A percentile compares a stretch with the other conserved stretches of the same genome.
phyloP scores from a whole-genome alignment of 1,140 invertebrate genomes.

The Plectrocnemia conspersa region DNA sequence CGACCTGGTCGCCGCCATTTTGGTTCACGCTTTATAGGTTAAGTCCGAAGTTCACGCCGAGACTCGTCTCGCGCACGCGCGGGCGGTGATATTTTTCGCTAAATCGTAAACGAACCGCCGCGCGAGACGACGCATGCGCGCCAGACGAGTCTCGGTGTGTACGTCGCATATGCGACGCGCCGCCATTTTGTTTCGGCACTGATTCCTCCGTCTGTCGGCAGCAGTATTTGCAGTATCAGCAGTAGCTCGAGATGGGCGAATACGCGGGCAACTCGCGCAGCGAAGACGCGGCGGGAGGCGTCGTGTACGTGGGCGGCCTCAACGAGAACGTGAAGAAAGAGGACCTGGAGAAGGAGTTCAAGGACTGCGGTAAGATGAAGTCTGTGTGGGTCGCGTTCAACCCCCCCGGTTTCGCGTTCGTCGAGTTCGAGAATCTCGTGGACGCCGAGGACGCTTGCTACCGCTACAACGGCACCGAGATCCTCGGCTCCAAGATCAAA shows the following conservation, averaged over 20 bases:
- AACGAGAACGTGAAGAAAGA: conserved; percentile 81
- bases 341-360: conserved; percentile 78
- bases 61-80: too few relatives aligned
- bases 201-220: too few relatives aligned
- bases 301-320: conserved; percentile 78
- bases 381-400: conserved; percentile 80
- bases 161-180: too few relatives aligned
- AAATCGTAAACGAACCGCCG: too few relatives aligned
- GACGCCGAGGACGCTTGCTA: conserved; percentile 93
- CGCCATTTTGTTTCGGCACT: too few relatives aligned
- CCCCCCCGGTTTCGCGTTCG: conserved; percentile 94
- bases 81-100: too few relatives aligned
- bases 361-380: conserved; percentile 90
- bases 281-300: neutral
- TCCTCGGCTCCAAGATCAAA: conserved; percentile 53
- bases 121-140: too few relatives aligned
- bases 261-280: conserved; percentile 1
- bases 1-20: too few relatives aligned
- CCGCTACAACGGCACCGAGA: conserved; percentile 84
- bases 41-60: too few relatives aligned
- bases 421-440: conserved; percentile 93
- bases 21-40: too few relatives aligned
- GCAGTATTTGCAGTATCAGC: too few relatives aligned
- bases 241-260: conserved; percentile 17
- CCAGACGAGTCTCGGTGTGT: too few relatives aligned